Evolutionary conservation across 2,797 vertebrate species (phyloP).

Genomic region (Acanthiza pusilla): DNA sequence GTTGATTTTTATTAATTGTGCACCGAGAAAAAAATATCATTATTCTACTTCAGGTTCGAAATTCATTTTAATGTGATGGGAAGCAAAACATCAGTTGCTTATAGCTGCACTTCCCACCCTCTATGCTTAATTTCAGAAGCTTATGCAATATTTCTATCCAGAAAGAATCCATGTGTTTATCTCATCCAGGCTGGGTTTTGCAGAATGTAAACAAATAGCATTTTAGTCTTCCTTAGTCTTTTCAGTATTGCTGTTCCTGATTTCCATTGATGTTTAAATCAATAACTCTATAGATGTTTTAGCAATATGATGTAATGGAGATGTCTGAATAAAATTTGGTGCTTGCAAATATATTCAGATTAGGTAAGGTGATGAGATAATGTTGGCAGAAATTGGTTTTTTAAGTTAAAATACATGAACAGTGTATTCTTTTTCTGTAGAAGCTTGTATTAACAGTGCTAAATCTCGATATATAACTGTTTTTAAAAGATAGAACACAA

Average conservation of each 20-base stretch:
- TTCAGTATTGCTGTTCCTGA: neutral
- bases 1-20: constrained; percentile 50
- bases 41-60: neutral
- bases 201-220: constrained; percentile 68
- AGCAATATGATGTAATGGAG: constrained; percentile 27
- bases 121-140: constrained; percentile 10
- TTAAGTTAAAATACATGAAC: constrained; percentile 20
- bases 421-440: constrained; percentile 12
- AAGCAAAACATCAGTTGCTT: constrained; percentile 20
- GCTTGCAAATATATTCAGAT: constrained; percentile 2
- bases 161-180: constrained; percentile 15
- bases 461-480: neutral
- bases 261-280: constrained; percentile 7
- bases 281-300: constrained; percentile 22
- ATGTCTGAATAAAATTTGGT: neutral
- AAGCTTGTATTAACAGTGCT: constrained; percentile 4
- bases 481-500: constrained; percentile 9
- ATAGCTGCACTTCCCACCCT: constrained; percentile 18
- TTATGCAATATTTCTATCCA: constrained; percentile 36
- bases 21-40: neutral
- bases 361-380: constrained; percentile 9
- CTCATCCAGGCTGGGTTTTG: constrained; percentile 20
- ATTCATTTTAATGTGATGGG: constrained; percentile 2
- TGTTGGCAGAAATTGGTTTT: constrained; percentile 9
- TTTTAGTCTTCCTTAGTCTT: constrained; percentile 33